These are phyloP conservation scores for Podargus strigoides DNA, from an alignment of 2,797 vertebrate species.

Conservation along the genomic window DNA sequence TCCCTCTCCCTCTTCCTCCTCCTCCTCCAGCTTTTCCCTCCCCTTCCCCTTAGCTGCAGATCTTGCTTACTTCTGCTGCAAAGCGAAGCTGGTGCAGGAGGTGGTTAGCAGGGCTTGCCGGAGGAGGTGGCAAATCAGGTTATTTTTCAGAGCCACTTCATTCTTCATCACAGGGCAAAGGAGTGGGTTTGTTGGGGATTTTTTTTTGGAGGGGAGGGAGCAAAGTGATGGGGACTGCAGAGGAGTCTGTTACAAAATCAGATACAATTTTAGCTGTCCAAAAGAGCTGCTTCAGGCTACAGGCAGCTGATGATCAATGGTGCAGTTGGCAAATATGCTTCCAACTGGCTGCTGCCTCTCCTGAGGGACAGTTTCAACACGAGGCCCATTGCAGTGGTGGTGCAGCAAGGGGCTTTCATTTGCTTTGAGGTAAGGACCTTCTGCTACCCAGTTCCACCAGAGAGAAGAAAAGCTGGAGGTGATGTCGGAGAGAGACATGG, in stretches of 20 bases:
- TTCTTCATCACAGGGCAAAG: not conserved
- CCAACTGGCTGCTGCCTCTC: not conserved
- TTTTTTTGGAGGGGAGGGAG: not conserved
- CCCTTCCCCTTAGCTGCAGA: not conserved
- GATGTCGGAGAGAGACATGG: not conserved
- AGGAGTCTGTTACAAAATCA: slow-evolving; percentile 32
- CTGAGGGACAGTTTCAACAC: not conserved
- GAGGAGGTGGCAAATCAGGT: not conserved
- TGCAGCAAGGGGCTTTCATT: not conserved
- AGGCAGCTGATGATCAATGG: not conserved
- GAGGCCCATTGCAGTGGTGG: not conserved
- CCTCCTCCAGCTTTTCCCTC: not conserved
- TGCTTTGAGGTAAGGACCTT: not conserved
- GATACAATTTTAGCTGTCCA: not conserved
- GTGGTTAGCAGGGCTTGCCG: not conserved
- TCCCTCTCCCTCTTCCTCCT: not conserved
- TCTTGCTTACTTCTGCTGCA: not conserved
- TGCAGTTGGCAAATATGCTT: not conserved
- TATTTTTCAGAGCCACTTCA: not conserved
- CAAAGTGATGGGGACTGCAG: not conserved
- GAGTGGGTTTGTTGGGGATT: not conserved
- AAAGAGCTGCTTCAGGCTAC: not conserved
- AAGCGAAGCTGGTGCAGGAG: not conserved
- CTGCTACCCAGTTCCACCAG: not conserved
- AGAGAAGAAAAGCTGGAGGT: slow-evolving; percentile 9